A percentile compares a stretch with the other conserved stretches of the same genome.
phyloP scores from a whole-genome alignment of 2,888 invertebrate species.

The Amphipoea lucens region DNA sequence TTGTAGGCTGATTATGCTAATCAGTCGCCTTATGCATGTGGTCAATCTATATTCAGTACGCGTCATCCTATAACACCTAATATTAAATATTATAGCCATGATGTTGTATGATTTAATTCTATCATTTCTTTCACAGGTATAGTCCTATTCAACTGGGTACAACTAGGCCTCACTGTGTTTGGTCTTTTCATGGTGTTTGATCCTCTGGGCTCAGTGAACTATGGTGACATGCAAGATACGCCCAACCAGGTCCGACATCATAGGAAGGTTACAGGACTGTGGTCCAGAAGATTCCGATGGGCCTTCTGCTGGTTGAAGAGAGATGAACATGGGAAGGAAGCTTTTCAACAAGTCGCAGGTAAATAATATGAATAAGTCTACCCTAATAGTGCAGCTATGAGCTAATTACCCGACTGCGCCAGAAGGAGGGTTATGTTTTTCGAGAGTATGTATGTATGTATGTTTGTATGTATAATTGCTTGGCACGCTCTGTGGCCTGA shows the following conservation, averaged over 20 bases:
- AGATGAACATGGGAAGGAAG: conserved; percentile 94
- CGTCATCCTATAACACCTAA: background rate
- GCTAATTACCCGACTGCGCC: no score
- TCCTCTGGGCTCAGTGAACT: conserved; percentile 93
- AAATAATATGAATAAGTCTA: conserved; percentile 63
- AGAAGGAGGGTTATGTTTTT: no score
- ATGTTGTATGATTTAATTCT: background rate
- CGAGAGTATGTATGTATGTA: no score
- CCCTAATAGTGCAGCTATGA: background rate
- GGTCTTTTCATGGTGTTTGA: conserved; percentile 95
- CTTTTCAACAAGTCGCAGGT: conserved; percentile 95
- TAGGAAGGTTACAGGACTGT: conserved; percentile 92
- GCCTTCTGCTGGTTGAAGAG: conserved; percentile 93
- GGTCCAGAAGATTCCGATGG: conserved; percentile 94
- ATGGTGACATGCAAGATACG: conserved; percentile 91
- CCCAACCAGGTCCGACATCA: conserved; percentile 92
- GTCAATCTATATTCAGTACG: background rate
- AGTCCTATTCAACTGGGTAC: conserved; percentile 95
- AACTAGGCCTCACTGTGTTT: conserved; percentile 93
- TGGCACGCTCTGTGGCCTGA: no score
- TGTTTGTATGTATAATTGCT: no score
- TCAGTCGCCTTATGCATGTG: background rate
- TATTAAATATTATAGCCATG: no score
- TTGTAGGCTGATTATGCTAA: background rate
- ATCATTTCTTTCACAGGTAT: conserved; percentile 86